Evolutionary conservation across 2,888 invertebrate species (phyloP).

Genomic region (Monochamus alternatus): DNA sequence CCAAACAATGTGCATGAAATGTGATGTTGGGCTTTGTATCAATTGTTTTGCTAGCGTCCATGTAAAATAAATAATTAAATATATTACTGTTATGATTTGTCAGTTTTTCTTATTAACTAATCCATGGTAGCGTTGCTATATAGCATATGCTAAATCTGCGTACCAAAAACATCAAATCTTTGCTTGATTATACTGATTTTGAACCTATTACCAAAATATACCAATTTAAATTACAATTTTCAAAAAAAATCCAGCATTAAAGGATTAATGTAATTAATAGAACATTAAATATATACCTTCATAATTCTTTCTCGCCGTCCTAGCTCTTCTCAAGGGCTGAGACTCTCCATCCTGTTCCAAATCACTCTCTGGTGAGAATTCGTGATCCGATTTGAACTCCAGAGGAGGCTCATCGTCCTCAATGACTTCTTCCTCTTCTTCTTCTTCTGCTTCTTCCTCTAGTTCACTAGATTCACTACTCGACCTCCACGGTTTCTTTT

Average conservation of each 20-base stretch:
- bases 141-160: too few relatives aligned
- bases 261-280: background rate
- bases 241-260: background rate
- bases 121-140: too few relatives aligned
- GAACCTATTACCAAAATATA: too few relatives aligned
- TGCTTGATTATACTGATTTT: too few relatives aligned
- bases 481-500: constrained; percentile 75
- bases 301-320: constrained; percentile 83
- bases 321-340: constrained; percentile 85
- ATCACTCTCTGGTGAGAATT: constrained; percentile 94
- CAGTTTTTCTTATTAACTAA: too few relatives aligned
- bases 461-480: constrained; percentile 73
- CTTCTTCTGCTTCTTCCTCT: constrained; percentile 68
- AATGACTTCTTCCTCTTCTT: constrained; percentile 64
- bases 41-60: too few relatives aligned
- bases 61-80: too few relatives aligned
- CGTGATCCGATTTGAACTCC: constrained; percentile 82
- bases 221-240: too few relatives aligned
- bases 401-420: constrained; percentile 61
- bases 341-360: constrained; percentile 77
- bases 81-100: too few relatives aligned
- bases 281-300: constrained; percentile 16
- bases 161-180: too few relatives aligned
- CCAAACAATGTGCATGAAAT: too few relatives aligned
- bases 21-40: too few relatives aligned